phyloP scores from a whole-genome alignment of 2,113 vertebrate species.

The Picathartes gymnocephalus region DNA sequence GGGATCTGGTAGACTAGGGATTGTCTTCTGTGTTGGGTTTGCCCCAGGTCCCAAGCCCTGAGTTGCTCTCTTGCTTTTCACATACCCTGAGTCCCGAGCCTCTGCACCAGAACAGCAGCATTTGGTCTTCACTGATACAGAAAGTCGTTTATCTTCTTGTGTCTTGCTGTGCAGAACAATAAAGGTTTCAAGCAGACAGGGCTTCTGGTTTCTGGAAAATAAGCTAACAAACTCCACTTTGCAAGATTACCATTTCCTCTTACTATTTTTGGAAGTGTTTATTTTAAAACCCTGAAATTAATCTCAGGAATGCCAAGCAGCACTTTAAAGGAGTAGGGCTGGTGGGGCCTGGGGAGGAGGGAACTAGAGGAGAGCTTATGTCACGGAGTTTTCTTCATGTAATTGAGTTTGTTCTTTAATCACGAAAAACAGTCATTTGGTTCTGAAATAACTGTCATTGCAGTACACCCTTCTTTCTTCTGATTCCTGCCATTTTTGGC shows the following conservation, averaged over 20 bases:
- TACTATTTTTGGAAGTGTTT: slow-evolving; percentile 55
- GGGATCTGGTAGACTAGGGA: not conserved
- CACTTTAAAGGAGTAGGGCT: not conserved
- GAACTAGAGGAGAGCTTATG: slow-evolving; percentile 1
- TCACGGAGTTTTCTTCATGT: slow-evolving; percentile 36
- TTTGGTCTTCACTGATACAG: not conserved
- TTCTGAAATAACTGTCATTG: slow-evolving; percentile 63
- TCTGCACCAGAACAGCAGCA: not conserved
- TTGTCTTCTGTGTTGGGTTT: not conserved
- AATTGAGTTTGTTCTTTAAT: slow-evolving; percentile 72
- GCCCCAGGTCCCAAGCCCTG: not conserved
- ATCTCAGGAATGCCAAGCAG: slow-evolving; percentile 34
- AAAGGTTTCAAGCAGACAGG: not conserved
- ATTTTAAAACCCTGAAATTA: slow-evolving; percentile 47
- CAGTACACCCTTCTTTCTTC: not conserved
- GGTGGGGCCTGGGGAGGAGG: not conserved
- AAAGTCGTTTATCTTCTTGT: not conserved
- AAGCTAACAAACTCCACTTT: slow-evolving; percentile 18
- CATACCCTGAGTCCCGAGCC: not conserved
- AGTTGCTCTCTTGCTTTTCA: not conserved
- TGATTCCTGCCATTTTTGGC: slow-evolving; percentile 70
- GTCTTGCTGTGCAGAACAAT: slow-evolving; percentile 18
- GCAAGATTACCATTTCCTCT: not conserved
- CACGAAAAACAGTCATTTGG: slow-evolving; percentile 63
- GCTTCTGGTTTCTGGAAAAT: slow-evolving; percentile 46